Percentiles rank a stretch among this genome's conserved stretches.
phyloP scores from a whole-genome alignment of 2,113 vertebrate genomes.

The Vidua chalybeata region DNA sequence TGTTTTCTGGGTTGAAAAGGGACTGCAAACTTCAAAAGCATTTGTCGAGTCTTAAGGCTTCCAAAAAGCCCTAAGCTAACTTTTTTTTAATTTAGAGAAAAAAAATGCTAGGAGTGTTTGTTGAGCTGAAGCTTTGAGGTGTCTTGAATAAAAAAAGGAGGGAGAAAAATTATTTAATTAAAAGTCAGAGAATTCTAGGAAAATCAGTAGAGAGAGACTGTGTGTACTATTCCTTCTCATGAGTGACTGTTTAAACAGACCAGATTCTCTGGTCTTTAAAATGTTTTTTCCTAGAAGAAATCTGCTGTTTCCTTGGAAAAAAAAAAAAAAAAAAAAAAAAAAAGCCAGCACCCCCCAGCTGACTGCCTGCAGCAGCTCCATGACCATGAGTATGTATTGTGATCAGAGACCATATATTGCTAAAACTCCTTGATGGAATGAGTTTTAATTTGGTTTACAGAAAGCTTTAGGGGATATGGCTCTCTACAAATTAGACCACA shows the following conservation, averaged over 20 bases:
- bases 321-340: background rate
- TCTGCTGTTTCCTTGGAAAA: background rate
- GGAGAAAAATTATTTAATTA: conserved; percentile 6
- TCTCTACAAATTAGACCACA: conserved; percentile 63
- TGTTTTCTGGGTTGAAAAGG: conserved; percentile 6
- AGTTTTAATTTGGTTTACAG: conserved; percentile 68
- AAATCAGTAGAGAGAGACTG: background rate
- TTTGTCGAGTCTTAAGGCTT: background rate
- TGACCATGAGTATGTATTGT: conserved; percentile 14
- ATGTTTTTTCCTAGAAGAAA: conserved; percentile 34
- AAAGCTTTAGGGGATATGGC: conserved; percentile 64
- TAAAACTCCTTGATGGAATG: conserved; percentile 62
- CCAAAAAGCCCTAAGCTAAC: background rate
- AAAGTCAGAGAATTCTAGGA: conserved; percentile 15
- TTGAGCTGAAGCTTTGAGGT: conserved; percentile 3
- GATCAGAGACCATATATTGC: conserved; percentile 30
- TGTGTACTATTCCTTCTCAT: background rate
- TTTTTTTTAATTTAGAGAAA: background rate
- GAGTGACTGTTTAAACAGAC: conserved; percentile 29
- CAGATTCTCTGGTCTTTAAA: conserved; percentile 22
- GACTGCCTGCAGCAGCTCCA: conserved; percentile 9
- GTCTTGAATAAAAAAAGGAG: background rate
- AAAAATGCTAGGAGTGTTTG: background rate
- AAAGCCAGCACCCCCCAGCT: background rate
- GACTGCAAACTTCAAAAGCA: conserved; percentile 43